Base-by-base conservation (phyloP, 2,113 vertebrate genomes). In the Tyto alba region DNA sequence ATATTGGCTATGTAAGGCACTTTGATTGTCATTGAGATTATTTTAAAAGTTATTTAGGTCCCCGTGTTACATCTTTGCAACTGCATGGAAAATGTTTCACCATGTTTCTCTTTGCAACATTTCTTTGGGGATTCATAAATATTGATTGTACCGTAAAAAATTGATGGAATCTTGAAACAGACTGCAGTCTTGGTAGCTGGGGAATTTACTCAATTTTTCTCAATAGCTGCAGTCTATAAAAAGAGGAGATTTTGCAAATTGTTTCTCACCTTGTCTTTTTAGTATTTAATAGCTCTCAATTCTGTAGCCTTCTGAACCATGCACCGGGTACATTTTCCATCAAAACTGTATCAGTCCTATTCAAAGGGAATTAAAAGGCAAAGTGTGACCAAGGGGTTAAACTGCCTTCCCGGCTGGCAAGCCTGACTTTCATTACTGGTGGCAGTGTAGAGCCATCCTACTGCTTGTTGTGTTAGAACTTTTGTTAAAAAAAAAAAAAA, bases 121-220 rank as follows among this genome's bases (percentile, higher is more conserved):
- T 98, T 99, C 99, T 99, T 98, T 97, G 85, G 99, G 99, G 99
- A 98, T 99, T 99, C 98, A 99, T 99, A 99, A 99, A 99, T 99
- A 99, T 99, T 99, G 99, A 99, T 99, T 98, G 98, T 98, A 99
- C 98, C 98, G 98, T 98, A 99, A 99, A 99, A 99, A 99, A 99
- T 99, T 98, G 98, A 99, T 99, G 98, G 98, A 98, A 98, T 98
- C 98, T 98, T 98, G 98, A 98, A 98, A 98, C 98, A 98, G 98
- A 98, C 98, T 98, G 97, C 98, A 97, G 97, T 97, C 92, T 96
- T 93, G 98, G 98, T 97, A 98, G 98, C 98, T 97, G 95, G 98
- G 98, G 98, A 99, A 98, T 99, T 98, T 98, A 98, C 98, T 99
- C 98, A 98, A 98, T 99, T 98, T 99, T 98, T 99, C 98, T 98